Percentiles rank a stretch among this genome's conserved stretches.
Evolutionary conservation across 2,797 vertebrate species (phyloP).

Genomic region (Nannoperca obscura): DNA sequence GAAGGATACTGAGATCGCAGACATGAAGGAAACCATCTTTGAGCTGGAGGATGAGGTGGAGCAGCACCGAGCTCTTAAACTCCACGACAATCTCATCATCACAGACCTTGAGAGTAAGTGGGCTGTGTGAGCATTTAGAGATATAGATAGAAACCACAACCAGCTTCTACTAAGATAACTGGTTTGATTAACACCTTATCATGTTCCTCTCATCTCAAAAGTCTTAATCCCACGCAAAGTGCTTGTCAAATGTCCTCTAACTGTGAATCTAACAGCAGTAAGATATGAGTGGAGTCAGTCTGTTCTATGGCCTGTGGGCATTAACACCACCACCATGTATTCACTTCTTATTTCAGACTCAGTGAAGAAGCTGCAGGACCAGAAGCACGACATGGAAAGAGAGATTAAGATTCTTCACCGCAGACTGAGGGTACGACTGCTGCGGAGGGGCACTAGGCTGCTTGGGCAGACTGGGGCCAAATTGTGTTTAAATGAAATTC

Average conservation of each 20-base stretch:
- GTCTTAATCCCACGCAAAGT: neutral
- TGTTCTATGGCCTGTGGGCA: neutral
- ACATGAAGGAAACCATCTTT: constrained; percentile 99
- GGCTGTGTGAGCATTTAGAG: neutral
- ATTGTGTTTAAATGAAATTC: too few relatives aligned
- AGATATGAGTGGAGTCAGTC: neutral
- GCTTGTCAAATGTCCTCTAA: neutral
- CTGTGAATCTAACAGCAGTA: neutral
- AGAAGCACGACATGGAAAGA: constrained; percentile 96
- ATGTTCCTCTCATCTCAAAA: neutral
- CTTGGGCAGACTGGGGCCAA: neutral
- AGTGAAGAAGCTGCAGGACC: constrained; percentile 96
- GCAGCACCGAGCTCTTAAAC: constrained; percentile 96
- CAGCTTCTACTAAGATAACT: neutral
- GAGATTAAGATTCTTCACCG: constrained; percentile 97
- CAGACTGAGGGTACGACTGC: constrained; percentile 88
- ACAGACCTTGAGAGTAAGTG: constrained; percentile 96
- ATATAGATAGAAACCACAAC: too few relatives aligned
- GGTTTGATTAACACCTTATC: neutral
- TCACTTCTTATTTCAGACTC: constrained; percentile 84
- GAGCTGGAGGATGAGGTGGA: constrained; percentile 98
- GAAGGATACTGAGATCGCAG: constrained; percentile 93
- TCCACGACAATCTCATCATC: constrained; percentile 98
- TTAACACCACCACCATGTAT: constrained; percentile 11
- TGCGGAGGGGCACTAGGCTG: neutral